Conservation (phyloP, 2,113 vertebrate genomes). For the Corydoras maculifer region DNA sequence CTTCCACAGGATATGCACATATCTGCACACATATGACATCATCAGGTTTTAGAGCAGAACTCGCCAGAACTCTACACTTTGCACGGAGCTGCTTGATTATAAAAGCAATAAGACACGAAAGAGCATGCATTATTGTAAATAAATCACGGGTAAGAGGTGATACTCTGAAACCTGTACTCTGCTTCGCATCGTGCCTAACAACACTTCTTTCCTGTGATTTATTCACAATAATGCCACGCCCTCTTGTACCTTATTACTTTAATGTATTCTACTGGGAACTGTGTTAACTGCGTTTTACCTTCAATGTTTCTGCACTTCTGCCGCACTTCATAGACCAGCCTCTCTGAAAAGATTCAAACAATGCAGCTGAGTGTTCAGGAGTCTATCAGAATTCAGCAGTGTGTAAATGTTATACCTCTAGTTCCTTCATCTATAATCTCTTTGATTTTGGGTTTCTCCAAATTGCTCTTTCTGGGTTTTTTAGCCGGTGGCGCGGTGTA, state of each 20-base stretch:
- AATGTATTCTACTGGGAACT: no score
- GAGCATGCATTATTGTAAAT: no score
- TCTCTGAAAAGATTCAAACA: conserved; percentile 66
- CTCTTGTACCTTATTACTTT: no score
- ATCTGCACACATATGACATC: conserved; percentile 60
- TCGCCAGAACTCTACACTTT: background rate
- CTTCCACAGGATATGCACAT: conserved; percentile 98
- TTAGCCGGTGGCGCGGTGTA: conserved; percentile 87
- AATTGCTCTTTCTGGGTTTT: conserved; percentile 86
- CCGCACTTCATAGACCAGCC: conserved; percentile 84
- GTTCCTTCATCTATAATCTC: conserved; percentile 97
- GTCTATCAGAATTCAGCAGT: background rate
- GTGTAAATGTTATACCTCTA: conserved; percentile 68
- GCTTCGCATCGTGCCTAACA: no score
- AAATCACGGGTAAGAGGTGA: no score
- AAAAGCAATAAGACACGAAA: no score
- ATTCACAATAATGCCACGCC: no score
- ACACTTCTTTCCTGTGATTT: no score
- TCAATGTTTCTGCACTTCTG: conserved; percentile 95
- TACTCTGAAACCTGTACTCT: no score
- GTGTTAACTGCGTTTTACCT: conserved; percentile 61
- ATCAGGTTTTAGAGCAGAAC: no score
- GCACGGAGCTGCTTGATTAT: no score
- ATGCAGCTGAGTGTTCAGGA: background rate
- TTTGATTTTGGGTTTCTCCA: conserved; percentile 93